These are phyloP conservation scores for Lycaon pictus DNA, from an alignment of 2,113 vertebrate species.

Conservation along the genomic window DNA sequence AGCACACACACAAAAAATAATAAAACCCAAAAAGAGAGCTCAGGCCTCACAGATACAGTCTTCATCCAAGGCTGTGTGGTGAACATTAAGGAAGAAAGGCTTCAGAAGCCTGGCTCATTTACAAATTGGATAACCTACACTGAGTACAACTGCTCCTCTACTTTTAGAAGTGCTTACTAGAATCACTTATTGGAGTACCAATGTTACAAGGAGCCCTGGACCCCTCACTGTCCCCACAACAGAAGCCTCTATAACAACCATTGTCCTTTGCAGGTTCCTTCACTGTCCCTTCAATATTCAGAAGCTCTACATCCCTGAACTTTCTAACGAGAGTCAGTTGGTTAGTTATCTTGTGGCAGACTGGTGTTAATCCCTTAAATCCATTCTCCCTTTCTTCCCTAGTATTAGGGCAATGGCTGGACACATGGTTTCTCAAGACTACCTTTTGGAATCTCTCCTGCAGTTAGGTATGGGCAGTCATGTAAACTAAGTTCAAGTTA, in stretches of 20 bases:
- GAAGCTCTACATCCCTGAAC: slow-evolving; percentile 12
- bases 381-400: not conserved
- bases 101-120: not conserved
- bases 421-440: not conserved
- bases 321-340: not conserved
- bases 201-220: not conserved
- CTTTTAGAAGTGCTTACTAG: not conserved
- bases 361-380: not conserved
- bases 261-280: not conserved
- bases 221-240: not conserved
- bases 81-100: not conserved
- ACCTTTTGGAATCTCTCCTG: not conserved
- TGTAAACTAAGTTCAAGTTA: not conserved
- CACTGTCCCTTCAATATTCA: not conserved
- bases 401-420: not conserved
- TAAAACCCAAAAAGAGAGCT: not conserved
- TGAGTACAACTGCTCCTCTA: not conserved
- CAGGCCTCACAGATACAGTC: not conserved
- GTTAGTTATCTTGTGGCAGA: not conserved
- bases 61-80: not conserved
- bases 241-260: not conserved
- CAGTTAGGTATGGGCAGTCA: not conserved
- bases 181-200: not conserved
- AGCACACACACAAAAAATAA: not conserved
- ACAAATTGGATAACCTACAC: not conserved